These are phyloP conservation scores for Scytalopus superciliaris DNA, from an alignment of 2,113 vertebrate species.

Conservation along the genomic window DNA sequence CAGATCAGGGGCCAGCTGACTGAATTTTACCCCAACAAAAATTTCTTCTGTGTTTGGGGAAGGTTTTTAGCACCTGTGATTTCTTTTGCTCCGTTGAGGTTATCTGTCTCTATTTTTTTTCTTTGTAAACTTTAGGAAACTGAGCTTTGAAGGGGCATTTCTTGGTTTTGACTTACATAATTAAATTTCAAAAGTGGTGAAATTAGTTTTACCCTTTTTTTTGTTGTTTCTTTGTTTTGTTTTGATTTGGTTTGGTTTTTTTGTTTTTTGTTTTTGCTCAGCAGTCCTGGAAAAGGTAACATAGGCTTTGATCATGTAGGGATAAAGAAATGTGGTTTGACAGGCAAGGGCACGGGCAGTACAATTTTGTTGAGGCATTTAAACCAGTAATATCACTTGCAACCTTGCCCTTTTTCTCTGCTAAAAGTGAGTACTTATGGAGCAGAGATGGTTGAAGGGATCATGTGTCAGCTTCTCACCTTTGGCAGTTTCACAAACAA, in stretches of 20 bases:
- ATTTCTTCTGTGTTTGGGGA: neutral
- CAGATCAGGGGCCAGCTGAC: neutral
- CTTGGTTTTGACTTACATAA: neutral
- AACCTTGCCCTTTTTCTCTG: neutral
- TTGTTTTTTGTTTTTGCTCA: neutral
- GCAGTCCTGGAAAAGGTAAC: neutral
- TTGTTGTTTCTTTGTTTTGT: neutral
- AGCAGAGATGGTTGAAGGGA: neutral
- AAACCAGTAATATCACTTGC: neutral
- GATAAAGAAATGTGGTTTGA: neutral
- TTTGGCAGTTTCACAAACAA: neutral
- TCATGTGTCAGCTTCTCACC: neutral
- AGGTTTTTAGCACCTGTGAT: neutral
- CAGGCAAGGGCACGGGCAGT: neutral
- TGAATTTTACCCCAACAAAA: neutral
- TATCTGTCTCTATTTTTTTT: neutral
- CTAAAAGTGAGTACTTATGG: rapidly evolving
- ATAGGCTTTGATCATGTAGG: neutral
- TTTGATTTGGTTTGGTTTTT: no score
- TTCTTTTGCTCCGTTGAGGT: neutral
- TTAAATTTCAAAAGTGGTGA: neutral
- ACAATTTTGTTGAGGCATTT: neutral
- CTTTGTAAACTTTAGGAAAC: neutral
- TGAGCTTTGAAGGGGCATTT: neutral
- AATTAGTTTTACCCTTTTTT: neutral